phyloP scores from a whole-genome alignment of 1,140 invertebrate species.

The Drosophila takahashii region DNA sequence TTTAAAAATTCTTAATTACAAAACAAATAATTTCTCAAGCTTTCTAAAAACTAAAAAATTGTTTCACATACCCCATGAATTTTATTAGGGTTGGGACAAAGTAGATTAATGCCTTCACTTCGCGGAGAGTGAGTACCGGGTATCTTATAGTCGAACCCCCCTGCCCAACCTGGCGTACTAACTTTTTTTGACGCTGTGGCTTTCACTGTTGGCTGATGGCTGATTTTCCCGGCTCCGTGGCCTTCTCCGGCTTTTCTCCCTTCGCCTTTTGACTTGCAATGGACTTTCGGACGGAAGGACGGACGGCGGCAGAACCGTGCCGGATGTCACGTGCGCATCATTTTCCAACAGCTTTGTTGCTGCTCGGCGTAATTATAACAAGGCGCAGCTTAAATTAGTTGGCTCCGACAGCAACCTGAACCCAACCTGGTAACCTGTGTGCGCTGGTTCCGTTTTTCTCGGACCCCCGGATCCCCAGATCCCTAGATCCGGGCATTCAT shows the following conservation, averaged over 20 bases:
- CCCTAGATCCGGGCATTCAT: slow-evolving; percentile 44
- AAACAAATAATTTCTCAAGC: no score
- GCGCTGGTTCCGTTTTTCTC: slow-evolving; percentile 42
- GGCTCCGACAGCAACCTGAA: slow-evolving; percentile 41
- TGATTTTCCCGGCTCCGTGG: slow-evolving; percentile 31
- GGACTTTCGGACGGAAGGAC: slow-evolving; percentile 16
- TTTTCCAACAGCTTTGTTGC: slow-evolving; percentile 75
- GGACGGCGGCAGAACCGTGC: slow-evolving; percentile 21
- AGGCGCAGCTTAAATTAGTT: slow-evolving; percentile 78
- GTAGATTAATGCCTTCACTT: no score
- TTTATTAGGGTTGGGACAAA: no score
- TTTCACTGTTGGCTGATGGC: slow-evolving; percentile 42
- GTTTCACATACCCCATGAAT: no score
- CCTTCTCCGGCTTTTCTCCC: slow-evolving; percentile 11
- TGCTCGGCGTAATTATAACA: slow-evolving; percentile 68
- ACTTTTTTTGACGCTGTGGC: slow-evolving; percentile 27
- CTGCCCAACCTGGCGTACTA: not conserved
- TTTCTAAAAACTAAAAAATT: no score
- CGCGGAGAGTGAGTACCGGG: not conserved
- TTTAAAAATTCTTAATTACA: no score
- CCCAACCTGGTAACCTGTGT: slow-evolving; percentile 43
- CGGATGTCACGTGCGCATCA: slow-evolving; percentile 79
- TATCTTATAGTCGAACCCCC: not conserved
- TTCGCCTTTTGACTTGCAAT: slow-evolving; percentile 41
- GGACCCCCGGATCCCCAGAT: slow-evolving; percentile 12